These are phyloP conservation scores for Sylvietta virens DNA, from an alignment of 2,113 vertebrate species.

Conservation along the genomic window DNA sequence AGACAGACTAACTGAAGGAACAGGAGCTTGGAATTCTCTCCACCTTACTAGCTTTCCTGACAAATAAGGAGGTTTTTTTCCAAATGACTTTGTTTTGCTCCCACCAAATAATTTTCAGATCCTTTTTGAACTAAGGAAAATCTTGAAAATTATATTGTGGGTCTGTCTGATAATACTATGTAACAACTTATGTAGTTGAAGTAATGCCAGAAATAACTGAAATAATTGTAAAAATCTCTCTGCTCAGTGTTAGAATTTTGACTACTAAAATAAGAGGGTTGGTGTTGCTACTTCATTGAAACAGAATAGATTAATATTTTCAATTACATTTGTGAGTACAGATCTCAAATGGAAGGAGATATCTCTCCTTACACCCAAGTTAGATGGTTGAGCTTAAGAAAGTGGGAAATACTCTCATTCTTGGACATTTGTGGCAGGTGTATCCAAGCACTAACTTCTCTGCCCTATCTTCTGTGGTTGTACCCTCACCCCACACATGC, in stretches of 20 bases:
- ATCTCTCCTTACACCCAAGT: neutral
- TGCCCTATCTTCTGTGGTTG: neutral
- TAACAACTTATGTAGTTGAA: neutral
- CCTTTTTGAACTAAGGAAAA: neutral
- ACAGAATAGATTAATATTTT: neutral
- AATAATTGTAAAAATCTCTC: neutral
- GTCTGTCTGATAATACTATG: neutral
- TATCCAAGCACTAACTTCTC: neutral
- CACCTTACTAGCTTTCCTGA: neutral
- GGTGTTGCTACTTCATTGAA: neutral
- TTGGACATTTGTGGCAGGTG: neutral
- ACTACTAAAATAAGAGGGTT: neutral
- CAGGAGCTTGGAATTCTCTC: neutral
- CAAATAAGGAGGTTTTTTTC: accelerated
- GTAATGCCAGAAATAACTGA: neutral
- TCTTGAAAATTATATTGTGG: neutral
- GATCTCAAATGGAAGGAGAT: neutral
- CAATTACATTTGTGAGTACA: neutral
- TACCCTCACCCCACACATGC: accelerated
- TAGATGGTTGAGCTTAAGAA: neutral
- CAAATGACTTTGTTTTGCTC: neutral
- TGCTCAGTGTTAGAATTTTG: neutral
- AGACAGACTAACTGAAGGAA: neutral
- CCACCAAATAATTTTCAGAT: neutral
- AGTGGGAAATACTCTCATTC: neutral